These are phyloP conservation scores for Drosophila fulvimacula DNA, from an alignment of 2,888 invertebrate species.

Conservation along the genomic window DNA sequence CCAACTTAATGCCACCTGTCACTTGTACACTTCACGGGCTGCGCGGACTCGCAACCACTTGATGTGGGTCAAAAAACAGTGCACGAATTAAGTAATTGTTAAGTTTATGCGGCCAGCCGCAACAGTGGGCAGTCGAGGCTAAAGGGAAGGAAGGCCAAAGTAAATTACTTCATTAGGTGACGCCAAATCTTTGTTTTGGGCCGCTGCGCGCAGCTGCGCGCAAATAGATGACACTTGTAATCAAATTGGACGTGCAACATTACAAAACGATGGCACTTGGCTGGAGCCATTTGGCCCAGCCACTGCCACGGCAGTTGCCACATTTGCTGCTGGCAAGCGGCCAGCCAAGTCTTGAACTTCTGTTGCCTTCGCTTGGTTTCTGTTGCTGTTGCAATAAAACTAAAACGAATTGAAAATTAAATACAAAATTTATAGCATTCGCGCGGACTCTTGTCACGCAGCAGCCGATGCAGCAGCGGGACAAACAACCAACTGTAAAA, in stretches of 20 bases:
- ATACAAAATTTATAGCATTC: conserved; percentile 76
- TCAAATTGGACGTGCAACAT: conserved; percentile 79
- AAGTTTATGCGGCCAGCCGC: conserved; percentile 28
- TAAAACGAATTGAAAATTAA: conserved; percentile 80
- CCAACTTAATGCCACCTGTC: conserved; percentile 33
- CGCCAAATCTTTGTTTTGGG: conserved; percentile 44
- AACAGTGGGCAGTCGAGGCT: conserved; percentile 6
- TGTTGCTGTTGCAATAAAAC: conserved; percentile 62
- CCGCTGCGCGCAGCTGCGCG: conserved; percentile 29
- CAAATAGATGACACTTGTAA: conserved; percentile 76
- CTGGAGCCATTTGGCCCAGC: conserved; percentile 37
- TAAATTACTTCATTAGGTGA: conserved; percentile 78
- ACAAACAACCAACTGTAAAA: conserved; percentile 45
- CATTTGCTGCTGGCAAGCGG: conserved; percentile 43
- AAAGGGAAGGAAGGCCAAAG: conserved; percentile 57
- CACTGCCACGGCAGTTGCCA: conserved; percentile 16
- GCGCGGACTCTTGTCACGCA: conserved; percentile 72
- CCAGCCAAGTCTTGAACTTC: conserved; percentile 58
- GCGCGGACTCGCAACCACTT: conserved; percentile 28
- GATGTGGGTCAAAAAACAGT: conserved; percentile 62
- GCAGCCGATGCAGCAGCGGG: conserved; percentile 33
- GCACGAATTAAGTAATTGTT: conserved; percentile 33
- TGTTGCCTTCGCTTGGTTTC: conserved; percentile 36
- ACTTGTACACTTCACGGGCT: conserved; percentile 16
- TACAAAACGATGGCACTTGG: conserved; percentile 60